phyloP scores from a whole-genome alignment of 2,113 vertebrate species.

The Pagrus major region DNA sequence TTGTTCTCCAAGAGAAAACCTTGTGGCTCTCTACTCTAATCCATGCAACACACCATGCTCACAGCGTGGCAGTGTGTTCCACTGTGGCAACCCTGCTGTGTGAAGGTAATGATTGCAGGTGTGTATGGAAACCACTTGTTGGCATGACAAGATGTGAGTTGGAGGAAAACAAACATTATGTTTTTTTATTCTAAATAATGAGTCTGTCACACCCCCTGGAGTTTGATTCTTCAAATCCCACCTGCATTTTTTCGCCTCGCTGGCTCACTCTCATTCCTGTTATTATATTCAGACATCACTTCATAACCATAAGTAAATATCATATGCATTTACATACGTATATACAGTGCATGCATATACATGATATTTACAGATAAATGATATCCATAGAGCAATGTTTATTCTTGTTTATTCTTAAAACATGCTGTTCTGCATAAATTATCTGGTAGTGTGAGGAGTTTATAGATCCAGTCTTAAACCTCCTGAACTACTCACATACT shows the following conservation, averaged over 20 bases:
- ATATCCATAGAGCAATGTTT: not conserved
- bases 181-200: constrained; percentile 59
- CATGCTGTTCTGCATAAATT: too few species aligned
- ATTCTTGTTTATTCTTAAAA: not conserved
- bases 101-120: constrained; percentile 74
- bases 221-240: constrained; percentile 49
- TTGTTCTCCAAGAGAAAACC: constrained; percentile 45
- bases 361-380: too few species aligned
- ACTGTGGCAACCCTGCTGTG: constrained; percentile 68
- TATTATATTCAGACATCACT: constrained; percentile 27
- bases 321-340: not conserved
- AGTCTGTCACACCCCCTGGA: constrained; percentile 49
- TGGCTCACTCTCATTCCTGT: not conserved
- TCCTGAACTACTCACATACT: too few species aligned
- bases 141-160: constrained; percentile 62
- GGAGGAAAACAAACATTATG: constrained; percentile 53
- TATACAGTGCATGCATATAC: too few species aligned
- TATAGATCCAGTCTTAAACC: too few species aligned
- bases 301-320: constrained; percentile 18
- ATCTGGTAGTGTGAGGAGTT: too few species aligned
- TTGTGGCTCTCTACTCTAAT: constrained; percentile 51
- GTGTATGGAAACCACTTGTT: constrained; percentile 77
- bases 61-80: constrained; percentile 70
- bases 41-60: constrained; percentile 64
- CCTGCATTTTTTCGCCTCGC: constrained; percentile 28